Evolutionary conservation across 2,888 invertebrate species (phyloP), one percentile per base, ranked within the genome.

Genomic region (Drosophila paramelanica): DNA sequence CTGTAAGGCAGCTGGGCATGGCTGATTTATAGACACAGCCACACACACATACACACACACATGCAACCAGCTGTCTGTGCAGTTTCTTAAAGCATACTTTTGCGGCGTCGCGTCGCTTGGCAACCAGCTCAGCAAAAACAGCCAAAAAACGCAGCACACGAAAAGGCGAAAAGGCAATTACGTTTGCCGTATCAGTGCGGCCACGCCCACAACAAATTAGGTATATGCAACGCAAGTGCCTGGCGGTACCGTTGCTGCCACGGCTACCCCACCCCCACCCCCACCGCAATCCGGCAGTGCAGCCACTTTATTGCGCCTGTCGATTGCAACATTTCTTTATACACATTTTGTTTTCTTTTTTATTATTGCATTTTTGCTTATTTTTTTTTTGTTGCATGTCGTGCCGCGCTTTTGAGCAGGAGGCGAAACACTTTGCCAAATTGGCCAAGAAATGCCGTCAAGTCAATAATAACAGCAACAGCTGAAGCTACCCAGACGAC

Each of bases 141-240:
- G 25, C 25, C 38, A 4, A 53, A 46, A 55, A 31, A 41, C 46
- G 45, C 27, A 27, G 50, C 25, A 67, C 66, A 75, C 67, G 77
- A 84, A 79, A 79, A 82, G 85, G 75, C 88, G 82, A 87, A 83
- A 79, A 64, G 51, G 79, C 83, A 85, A 88, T 83, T 83, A 83
- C 88, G 60, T 66, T 41, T 50, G 65, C 60, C 79, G 71, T 81
- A 83, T 86, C 82, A 77, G 65, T 61, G 64, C 68, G 50, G 79
- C 81, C 85, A 77, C 83, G 85, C 83, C 88, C 83, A 81, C 85
- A 75, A 68, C 85, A 83, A 87, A 85, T 83, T 83, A 85, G 77
- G 65, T 77, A 67, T 64, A 75, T 70, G 72, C 58, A 67, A 60
- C 50, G 81, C 77, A 78, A 78, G 86, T 86, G 77, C 84, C 88